Base-by-base conservation (phyloP, 2,888 invertebrate species). In the Euzophera pinguis region DNA sequence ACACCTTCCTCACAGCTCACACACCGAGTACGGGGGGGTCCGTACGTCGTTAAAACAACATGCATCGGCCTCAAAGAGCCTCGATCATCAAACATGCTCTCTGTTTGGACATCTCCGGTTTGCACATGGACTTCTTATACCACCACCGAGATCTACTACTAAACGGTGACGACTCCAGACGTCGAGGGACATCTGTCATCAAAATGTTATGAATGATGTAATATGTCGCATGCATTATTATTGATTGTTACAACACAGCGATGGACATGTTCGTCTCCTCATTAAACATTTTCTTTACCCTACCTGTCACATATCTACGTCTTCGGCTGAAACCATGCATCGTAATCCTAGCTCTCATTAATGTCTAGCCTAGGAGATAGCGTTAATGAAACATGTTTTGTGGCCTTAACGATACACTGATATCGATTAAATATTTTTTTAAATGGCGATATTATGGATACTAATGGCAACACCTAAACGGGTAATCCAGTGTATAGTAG, bases 361-460 rank as follows among this genome's bases (percentile, higher is more conserved):
- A 73, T 78, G 63, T 73, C 84, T 87, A 87, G 85, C 85, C 79
- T 84, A 82, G 64, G 70, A 58, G 74, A 72, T 85, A 86, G 88
- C 87, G 73, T 85, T 84, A 84, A 83, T 82, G 81, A 78, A 75
- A 79, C 73, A 79, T 77, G 73, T 81, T 70, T 64, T 64, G 64
- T 64, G 80, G 81, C 76, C 78, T 71, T 65, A 69, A 81, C 79
- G 67, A 78, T 81, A 83, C 79, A 78, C 78, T 71, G 57, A 41
- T 10, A 32, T 32, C 10, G 10, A n/a, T 10, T 16, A 13, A 34
- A 12, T 14, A 9, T 43, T 47, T 54, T 53, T 53, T 41, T 56
- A 47, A 54, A 49, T 59, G 52, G 58, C 56, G 56, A 58, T 53
- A 62, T 58, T 54, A 54, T 29, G 51, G 52, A 48, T 50, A 37